Evolutionary conservation across 2,797 vertebrate species (phyloP).

Genomic region (Tapirus indicus): DNA sequence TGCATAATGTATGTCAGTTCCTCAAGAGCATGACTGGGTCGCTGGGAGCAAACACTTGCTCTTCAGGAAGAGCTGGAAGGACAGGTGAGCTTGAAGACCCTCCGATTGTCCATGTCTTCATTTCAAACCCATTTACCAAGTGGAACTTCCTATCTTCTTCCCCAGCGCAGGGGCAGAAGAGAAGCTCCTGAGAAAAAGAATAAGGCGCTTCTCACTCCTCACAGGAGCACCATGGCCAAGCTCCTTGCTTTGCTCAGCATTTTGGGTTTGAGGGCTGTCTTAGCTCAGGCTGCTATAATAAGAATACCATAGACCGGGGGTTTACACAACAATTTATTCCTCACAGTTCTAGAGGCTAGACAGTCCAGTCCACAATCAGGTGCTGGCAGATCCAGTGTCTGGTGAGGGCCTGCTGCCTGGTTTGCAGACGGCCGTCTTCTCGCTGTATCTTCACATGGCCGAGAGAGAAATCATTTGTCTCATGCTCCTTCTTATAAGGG

Average conservation of each 20-base stretch:
- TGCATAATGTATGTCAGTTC: not conserved
- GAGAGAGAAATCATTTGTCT: too few relatives aligned
- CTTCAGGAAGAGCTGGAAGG: not conserved
- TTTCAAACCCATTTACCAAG: not conserved
- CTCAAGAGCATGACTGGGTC: not conserved
- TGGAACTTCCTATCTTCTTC: not conserved
- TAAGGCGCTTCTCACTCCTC: not conserved
- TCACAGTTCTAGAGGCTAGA: not conserved
- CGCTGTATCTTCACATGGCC: too few relatives aligned
- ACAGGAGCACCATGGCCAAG: rapidly evolving
- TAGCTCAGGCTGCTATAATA: too few relatives aligned
- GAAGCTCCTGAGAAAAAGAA: not conserved
- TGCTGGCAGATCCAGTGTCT: not conserved
- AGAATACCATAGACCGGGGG: too few relatives aligned
- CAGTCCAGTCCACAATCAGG: not conserved
- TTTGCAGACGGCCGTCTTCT: not conserved
- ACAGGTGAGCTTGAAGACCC: not conserved
- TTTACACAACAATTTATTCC: not conserved
- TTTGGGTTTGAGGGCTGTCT: not conserved
- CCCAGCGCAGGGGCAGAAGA: not conserved
- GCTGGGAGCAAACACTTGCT: not conserved
- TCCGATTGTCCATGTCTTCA: not conserved
- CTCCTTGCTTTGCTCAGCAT: not conserved
- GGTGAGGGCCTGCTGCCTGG: not conserved
- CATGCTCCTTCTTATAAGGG: too few relatives aligned